phyloP scores from a whole-genome alignment of 2,888 invertebrate genomes.

The Drosophila formosana region DNA sequence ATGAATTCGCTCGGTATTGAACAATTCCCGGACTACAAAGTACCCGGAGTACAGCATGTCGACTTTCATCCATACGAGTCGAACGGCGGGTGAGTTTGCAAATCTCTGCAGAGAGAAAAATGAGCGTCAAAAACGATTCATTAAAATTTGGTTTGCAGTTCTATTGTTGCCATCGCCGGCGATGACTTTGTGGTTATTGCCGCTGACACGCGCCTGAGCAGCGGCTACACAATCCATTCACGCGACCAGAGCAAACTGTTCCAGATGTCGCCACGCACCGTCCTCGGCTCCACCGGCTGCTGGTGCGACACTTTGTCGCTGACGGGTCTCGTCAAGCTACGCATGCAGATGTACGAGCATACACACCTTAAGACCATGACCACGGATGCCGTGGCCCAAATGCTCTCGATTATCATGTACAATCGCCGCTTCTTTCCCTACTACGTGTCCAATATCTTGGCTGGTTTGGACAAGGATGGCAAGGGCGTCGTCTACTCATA shows the following conservation, averaged over 20 bases:
- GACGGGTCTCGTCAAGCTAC: slow-evolving; percentile 92
- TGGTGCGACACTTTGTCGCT: slow-evolving; percentile 98
- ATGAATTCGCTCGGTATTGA: slow-evolving; percentile 75
- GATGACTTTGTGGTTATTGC: slow-evolving; percentile 97
- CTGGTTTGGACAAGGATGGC: slow-evolving; percentile 96
- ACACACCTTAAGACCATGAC: slow-evolving; percentile 97
- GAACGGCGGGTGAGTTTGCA: slow-evolving; percentile 89
- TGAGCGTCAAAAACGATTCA: neutral
- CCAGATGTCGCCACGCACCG: slow-evolving; percentile 91
- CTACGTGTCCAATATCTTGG: slow-evolving; percentile 97
- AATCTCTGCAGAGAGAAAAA: neutral
- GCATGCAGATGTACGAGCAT: slow-evolving; percentile 97
- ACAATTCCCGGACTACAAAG: slow-evolving; percentile 84
- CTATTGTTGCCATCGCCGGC: slow-evolving; percentile 97
- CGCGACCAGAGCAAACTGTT: slow-evolving; percentile 95
- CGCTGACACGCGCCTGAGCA: slow-evolving; percentile 96
- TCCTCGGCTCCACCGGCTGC: slow-evolving; percentile 97
- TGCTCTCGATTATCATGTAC: slow-evolving; percentile 98
- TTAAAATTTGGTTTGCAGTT: slow-evolving; percentile 88
- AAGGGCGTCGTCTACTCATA: slow-evolving; percentile 98
- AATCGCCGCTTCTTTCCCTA: slow-evolving; percentile 99
- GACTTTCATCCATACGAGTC: slow-evolving; percentile 90
- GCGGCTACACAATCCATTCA: slow-evolving; percentile 95
- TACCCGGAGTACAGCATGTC: slow-evolving; percentile 85
- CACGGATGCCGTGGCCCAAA: slow-evolving; percentile 96